Percentiles rank a stretch among this genome's conserved stretches.
phyloP scores from a whole-genome alignment of 1,140 invertebrate species.

The Phymorhynchus buccinoides region DNA sequence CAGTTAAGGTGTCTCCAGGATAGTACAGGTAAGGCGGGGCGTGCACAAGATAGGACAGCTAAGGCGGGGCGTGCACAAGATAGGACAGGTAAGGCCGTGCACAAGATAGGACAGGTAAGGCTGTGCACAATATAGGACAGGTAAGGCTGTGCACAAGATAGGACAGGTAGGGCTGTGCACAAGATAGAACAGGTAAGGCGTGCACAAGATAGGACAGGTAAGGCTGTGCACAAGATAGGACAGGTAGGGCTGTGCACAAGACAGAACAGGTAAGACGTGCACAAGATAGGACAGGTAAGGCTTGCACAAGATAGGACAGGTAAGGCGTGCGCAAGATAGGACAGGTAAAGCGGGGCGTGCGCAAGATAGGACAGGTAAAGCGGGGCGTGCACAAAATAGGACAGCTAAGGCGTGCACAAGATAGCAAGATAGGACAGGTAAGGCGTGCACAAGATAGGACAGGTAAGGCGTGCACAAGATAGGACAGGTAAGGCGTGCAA shows the following conservation, averaged over 20 bases:
- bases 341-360: conserved; percentile 50
- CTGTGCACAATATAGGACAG: too few species aligned
- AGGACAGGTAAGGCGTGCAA: conserved; percentile 68
- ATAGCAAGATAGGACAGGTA: too few species aligned
- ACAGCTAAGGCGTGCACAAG: too few species aligned
- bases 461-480: conserved; percentile 69
- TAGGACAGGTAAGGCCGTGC: conserved; percentile 65
- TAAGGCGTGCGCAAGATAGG: conserved; percentile 31
- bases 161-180: conserved; percentile 69
- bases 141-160: too few species aligned
- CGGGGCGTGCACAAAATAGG: too few species aligned
- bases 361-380: conserved; percentile 67
- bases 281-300: conserved; percentile 68
- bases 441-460: conserved; percentile 69
- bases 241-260: too few species aligned
- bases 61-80: too few species aligned
- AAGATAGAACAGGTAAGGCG: conserved; percentile 67
- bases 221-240: too few species aligned
- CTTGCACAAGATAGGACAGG: conserved; percentile 70
- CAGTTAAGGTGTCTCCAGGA: conserved; percentile 41
- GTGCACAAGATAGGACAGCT: too few species aligned
- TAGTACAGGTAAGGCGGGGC: conserved; percentile 61
- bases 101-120: too few species aligned
- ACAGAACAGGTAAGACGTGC: too few species aligned
- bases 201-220: too few species aligned